These are phyloP conservation scores for Euglossa dilemma DNA, from an alignment of 1,140 invertebrate species.

Conservation along the genomic window DNA sequence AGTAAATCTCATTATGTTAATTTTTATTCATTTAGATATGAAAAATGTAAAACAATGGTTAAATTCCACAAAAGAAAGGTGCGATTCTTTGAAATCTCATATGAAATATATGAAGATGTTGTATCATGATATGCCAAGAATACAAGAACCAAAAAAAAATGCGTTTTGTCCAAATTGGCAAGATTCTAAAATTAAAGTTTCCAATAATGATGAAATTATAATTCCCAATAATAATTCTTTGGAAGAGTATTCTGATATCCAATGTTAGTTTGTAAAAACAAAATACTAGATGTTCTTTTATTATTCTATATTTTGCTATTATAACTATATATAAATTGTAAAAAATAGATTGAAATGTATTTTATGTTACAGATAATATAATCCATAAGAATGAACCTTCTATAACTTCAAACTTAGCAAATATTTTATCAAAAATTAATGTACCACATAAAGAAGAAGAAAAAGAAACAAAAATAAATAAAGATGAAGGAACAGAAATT, in stretches of 20 bases:
- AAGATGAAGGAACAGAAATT: neutral
- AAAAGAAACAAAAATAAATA: neutral
- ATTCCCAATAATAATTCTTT: constrained; percentile 10
- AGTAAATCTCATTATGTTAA: constrained; percentile 1
- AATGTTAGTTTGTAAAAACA: neutral
- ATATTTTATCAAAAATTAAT: constrained; percentile 7
- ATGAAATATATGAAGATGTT: constrained; percentile 77
- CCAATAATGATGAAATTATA: constrained; percentile 6
- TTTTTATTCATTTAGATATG: constrained; percentile 42
- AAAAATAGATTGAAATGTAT: neutral
- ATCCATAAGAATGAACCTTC: neutral
- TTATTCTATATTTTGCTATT: neutral
- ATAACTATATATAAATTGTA: neutral
- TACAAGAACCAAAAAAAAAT: constrained; percentile 6
- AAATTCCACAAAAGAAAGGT: constrained; percentile 76
- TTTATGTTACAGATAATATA: neutral
- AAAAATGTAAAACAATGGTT: constrained; percentile 76
- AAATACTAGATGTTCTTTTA: constrained; percentile 9
- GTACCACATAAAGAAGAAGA: neutral
- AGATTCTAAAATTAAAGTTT: neutral
- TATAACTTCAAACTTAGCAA: neutral
- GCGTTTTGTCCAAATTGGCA: neutral
- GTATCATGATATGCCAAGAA: constrained; percentile 60
- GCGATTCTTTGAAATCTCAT: constrained; percentile 75
- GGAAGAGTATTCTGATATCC: constrained; percentile 6